These are phyloP conservation scores for Poeciliopsis occidentalis DNA, from an alignment of 2,113 vertebrate species.

Conservation along the genomic window DNA sequence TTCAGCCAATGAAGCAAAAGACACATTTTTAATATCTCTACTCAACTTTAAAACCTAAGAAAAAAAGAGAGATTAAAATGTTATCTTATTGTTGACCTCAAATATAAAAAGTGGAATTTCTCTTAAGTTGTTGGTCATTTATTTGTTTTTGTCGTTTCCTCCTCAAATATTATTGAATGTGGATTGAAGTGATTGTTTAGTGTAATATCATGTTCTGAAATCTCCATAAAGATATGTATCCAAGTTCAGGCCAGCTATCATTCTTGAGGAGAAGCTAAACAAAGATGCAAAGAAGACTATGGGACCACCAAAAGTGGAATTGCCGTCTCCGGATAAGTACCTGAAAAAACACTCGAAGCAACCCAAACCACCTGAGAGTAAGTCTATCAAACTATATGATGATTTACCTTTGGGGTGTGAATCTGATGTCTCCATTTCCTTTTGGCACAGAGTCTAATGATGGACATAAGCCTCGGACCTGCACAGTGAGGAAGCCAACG, in stretches of 20 bases:
- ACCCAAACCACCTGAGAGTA: constrained; percentile 82
- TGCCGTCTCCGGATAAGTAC: constrained; percentile 85
- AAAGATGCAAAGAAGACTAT: constrained; percentile 87
- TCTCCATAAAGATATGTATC: constrained; percentile 82
- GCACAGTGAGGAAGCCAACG: constrained; percentile 72
- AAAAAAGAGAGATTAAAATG: no score
- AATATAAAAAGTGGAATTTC: no score
- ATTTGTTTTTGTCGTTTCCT: neutral
- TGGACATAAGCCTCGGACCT: constrained; percentile 15
- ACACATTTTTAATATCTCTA: neutral
- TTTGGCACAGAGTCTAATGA: no score
- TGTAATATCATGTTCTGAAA: neutral
- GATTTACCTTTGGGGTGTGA: neutral
- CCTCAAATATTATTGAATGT: neutral
- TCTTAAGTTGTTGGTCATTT: no score
- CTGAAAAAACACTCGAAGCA: constrained; percentile 91
- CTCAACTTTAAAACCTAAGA: neutral
- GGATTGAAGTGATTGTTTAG: neutral
- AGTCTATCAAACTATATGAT: constrained; percentile 33
- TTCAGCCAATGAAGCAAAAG: neutral
- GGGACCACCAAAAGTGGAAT: constrained; percentile 89
- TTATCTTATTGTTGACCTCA: no score
- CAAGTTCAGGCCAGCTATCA: constrained; percentile 74
- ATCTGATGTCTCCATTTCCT: constrained; percentile 26
- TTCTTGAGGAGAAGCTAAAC: constrained; percentile 74